phyloP scores from a whole-genome alignment of 2,888 invertebrate species.

The Onchidella celtica region DNA sequence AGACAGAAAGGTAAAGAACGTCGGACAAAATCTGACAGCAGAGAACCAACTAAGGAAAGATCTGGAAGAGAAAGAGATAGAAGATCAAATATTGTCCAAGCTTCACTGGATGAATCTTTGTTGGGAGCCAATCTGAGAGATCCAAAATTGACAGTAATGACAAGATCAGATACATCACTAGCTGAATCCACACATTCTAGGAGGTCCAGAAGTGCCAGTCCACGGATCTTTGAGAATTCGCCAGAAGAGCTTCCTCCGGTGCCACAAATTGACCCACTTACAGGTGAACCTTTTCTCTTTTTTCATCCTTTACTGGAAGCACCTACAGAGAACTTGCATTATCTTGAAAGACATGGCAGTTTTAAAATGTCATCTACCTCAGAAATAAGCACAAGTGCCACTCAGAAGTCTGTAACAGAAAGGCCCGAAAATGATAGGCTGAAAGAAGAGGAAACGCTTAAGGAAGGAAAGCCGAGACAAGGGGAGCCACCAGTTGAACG shows the following conservation, averaged over 20 bases:
- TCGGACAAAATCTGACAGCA: neutral
- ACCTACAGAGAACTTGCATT: neutral
- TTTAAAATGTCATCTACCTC: neutral
- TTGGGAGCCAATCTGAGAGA: neutral
- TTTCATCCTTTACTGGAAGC: slow-evolving; percentile 6
- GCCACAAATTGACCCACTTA: slow-evolving; percentile 6
- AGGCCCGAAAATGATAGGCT: neutral
- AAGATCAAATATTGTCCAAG: neutral
- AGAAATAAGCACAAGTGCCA: too few species aligned
- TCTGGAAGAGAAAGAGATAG: neutral
- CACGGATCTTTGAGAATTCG: neutral
- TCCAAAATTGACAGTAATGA: neutral
- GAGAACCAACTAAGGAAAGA: neutral
- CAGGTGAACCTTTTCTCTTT: neutral
- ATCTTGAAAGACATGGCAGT: neutral
- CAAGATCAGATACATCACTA: neutral
- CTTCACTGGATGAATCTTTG: neutral
- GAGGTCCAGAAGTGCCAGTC: slow-evolving; percentile 1
- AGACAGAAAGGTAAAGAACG: neutral
- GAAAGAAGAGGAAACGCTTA: neutral
- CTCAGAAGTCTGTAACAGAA: too few species aligned
- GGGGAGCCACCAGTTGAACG: neutral
- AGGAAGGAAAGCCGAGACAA: neutral
- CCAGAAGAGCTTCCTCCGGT: slow-evolving; percentile 1
- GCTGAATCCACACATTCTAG: slow-evolving; percentile 19